A percentile compares a stretch with the other conserved stretches of the same genome.
These are phyloP conservation scores for Distichodus sexfasciatus DNA, from an alignment of 2,797 vertebrate species.

Conservation along the genomic window DNA sequence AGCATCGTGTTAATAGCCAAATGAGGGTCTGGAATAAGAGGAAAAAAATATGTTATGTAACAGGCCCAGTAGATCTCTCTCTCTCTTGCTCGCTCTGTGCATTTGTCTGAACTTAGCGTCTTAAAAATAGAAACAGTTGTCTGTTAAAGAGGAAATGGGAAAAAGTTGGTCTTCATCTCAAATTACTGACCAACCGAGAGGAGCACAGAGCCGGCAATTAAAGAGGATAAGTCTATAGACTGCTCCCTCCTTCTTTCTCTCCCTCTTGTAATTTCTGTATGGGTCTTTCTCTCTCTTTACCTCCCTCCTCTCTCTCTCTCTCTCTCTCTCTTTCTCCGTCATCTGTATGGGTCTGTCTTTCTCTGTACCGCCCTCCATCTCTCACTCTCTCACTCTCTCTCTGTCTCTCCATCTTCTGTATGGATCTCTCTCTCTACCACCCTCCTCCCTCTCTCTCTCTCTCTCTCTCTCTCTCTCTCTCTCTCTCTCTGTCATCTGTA, in stretches of 20 bases:
- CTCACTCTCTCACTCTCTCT: slow-evolving; percentile 3
- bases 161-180: background rate
- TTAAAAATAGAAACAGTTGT: slow-evolving; percentile 10
- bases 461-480: background rate
- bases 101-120: slow-evolving; percentile 15
- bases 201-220: background rate
- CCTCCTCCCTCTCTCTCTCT: background rate
- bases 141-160: background rate
- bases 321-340: background rate
- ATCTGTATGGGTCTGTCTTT: background rate
- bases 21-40: slow-evolving; percentile 53
- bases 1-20: slow-evolving; percentile 57
- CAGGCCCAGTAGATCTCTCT: slow-evolving; percentile 8
- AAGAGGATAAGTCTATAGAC: too few relatives aligned
- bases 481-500: background rate
- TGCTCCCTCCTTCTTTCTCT: too few relatives aligned
- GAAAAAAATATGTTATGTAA: slow-evolving; percentile 42
- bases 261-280: too few relatives aligned
- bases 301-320: slow-evolving; percentile 39
- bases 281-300: background rate
- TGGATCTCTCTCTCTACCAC: slow-evolving; percentile 19
- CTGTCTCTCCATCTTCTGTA: background rate
- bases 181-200: background rate
- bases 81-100: background rate
- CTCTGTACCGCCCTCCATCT: background rate